These are phyloP conservation scores for Ochotona princeps DNA, from an alignment of 2,113 vertebrate species.

Conservation along the genomic window DNA sequence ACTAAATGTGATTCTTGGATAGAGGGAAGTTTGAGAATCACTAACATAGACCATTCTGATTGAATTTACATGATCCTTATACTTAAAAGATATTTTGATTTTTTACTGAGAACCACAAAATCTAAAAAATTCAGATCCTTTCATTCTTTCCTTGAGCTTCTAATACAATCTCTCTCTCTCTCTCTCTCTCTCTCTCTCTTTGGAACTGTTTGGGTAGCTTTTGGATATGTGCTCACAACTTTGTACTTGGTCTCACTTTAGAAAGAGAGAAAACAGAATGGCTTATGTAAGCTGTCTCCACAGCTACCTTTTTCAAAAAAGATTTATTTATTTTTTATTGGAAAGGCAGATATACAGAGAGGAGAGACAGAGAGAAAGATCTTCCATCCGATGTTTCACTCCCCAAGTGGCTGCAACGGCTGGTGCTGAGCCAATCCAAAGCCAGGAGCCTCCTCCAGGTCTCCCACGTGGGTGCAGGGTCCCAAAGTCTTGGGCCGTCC, in stretches of 20 bases:
- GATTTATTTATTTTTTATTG: too few relatives aligned
- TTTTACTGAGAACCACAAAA: background rate
- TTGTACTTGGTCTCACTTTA: constrained; percentile 25
- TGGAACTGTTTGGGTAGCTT: background rate
- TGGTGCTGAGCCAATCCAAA: too few relatives aligned
- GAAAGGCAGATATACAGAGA: too few relatives aligned
- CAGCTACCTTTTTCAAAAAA: too few relatives aligned
- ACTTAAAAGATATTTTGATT: background rate
- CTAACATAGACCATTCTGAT: background rate
- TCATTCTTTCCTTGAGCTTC: constrained; percentile 28
- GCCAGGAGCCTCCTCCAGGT: too few relatives aligned
- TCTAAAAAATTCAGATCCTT: background rate
- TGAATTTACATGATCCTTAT: background rate
- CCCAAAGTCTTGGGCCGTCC: too few relatives aligned
- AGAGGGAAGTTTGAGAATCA: background rate
- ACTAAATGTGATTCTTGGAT: background rate
- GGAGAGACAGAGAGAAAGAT: too few relatives aligned
- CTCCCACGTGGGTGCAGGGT: too few relatives aligned
- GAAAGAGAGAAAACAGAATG: background rate
- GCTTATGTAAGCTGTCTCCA: background rate
- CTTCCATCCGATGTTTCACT: too few relatives aligned
- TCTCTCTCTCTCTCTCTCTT: background rate
- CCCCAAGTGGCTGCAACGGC: too few relatives aligned
- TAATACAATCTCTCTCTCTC: background rate
- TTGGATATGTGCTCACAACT: constrained; percentile 11